These are phyloP conservation scores for Eubasilissa regina DNA, from an alignment of 1,140 invertebrate genomes.

Conservation along the genomic window DNA sequence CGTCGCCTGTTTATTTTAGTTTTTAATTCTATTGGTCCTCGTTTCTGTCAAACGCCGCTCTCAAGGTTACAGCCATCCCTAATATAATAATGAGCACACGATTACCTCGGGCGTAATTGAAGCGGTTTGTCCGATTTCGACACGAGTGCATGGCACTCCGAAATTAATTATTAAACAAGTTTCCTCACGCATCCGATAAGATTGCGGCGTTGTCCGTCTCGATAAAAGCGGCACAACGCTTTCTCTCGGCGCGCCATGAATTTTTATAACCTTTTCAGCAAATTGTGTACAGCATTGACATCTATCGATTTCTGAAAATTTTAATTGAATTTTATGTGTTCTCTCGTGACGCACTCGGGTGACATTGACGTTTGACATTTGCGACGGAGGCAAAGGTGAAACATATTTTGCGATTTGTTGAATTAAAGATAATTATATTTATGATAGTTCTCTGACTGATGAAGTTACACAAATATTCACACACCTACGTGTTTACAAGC, in stretches of 20 bases:
- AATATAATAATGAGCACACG: conserved; percentile 23
- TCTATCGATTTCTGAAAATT: conserved; percentile 44
- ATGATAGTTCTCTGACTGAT: too few relatives aligned
- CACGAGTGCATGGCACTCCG: not conserved
- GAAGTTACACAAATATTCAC: too few relatives aligned
- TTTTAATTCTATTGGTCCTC: conserved; percentile 37
- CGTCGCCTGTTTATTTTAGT: conserved; percentile 36
- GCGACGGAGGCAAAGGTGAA: too few relatives aligned
- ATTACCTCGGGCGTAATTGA: not conserved
- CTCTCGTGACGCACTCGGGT: conserved; percentile 9
- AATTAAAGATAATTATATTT: too few relatives aligned
- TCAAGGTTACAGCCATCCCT: conserved; percentile 40
- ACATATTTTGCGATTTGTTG: too few relatives aligned
- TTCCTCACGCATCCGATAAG: conserved; percentile 5
- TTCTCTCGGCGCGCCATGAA: conserved; percentile 24
- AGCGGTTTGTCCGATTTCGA: too few relatives aligned
- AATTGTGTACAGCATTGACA: conserved; percentile 36
- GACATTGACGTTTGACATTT: conserved; percentile 40
- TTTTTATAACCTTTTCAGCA: conserved; percentile 36
- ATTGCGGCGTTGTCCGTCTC: not conserved
- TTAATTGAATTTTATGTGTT: conserved; percentile 32
- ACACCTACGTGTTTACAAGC: too few relatives aligned
- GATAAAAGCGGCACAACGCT: conserved; percentile 7
- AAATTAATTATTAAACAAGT: conserved; percentile 8
- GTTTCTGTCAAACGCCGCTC: not conserved